A percentile compares a stretch with the other conserved stretches of the same genome.
These are phyloP conservation scores for Sepiola atlantica DNA, from an alignment of 2,888 invertebrate species.

Conservation along the genomic window DNA sequence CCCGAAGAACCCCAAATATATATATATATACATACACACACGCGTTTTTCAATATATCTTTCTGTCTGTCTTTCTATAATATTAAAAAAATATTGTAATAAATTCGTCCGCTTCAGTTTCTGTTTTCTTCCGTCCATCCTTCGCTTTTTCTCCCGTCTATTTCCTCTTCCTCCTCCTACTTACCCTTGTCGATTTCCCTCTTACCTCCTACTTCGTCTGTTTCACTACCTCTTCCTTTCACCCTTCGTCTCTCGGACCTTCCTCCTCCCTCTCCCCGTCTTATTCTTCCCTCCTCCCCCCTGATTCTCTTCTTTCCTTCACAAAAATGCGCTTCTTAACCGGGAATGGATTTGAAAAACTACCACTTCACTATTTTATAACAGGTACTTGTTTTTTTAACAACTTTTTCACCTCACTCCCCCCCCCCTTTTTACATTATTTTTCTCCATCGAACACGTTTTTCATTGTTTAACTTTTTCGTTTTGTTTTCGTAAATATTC, in stretches of 20 bases:
- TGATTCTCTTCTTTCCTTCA: constrained; percentile 13
- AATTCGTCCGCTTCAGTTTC: not conserved
- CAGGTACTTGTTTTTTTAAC: constrained; percentile 15
- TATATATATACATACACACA: too few species aligned
- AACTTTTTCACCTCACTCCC: not conserved
- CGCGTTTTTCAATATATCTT: not conserved
- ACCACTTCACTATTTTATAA: constrained; percentile 24
- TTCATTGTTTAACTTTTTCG: not conserved
- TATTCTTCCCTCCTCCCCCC: constrained; percentile 13
- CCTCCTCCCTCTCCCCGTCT: not conserved
- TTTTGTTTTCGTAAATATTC: constrained; percentile 9
- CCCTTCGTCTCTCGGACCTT: not conserved
- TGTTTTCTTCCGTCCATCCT: not conserved
- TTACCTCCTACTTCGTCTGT: not conserved
- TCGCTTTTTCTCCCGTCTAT: not conserved
- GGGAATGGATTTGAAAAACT: constrained; percentile 21
- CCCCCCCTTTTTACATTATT: too few species aligned
- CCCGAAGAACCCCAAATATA: too few species aligned
- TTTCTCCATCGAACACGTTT: not conserved
- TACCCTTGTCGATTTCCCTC: not conserved
- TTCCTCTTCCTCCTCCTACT: not conserved
- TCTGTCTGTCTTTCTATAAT: not conserved
- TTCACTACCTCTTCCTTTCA: not conserved
- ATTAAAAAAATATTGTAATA: too few species aligned
- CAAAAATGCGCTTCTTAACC: not conserved